phyloP scores from a whole-genome alignment of 2,888 invertebrate species.

The Isotomurus palustris region DNA sequence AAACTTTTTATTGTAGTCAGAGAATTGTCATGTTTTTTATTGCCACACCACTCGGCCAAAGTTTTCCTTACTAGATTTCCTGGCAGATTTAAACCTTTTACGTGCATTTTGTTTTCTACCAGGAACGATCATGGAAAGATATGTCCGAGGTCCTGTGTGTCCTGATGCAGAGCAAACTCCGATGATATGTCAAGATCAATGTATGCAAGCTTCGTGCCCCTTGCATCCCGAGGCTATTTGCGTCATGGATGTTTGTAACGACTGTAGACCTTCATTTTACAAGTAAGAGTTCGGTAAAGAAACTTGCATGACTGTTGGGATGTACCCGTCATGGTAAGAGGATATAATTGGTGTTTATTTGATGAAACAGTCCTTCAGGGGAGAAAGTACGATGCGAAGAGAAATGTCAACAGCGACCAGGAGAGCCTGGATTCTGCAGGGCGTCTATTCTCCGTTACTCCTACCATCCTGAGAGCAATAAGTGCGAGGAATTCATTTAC shows the following conservation, averaged over 20 bases:
- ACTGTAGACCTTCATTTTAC: conserved; percentile 48
- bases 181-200: conserved; percentile 48
- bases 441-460: conserved; percentile 47
- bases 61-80: too few species aligned
- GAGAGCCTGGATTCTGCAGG: conserved; percentile 43
- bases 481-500: conserved; percentile 50
- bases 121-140: conserved; percentile 47
- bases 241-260: conserved; percentile 49
- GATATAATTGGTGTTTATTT: too few species aligned
- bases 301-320: too few species aligned
- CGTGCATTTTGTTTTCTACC: not conserved
- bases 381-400: conserved; percentile 47
- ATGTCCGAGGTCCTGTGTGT: conserved; percentile 47
- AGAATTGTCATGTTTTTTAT: too few species aligned
- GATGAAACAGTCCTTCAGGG: conserved; percentile 43
- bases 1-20: too few species aligned
- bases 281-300: too few species aligned
- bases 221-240: conserved; percentile 49
- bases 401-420: conserved; percentile 45
- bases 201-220: conserved; percentile 47
- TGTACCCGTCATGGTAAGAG: too few species aligned
- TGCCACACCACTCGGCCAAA: too few species aligned
- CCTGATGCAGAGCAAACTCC: conserved; percentile 44
- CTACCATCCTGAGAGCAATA: conserved; percentile 48
- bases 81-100: too few species aligned